Base-by-base conservation (phyloP, 64 coral and sea anemone species). In the Dendronephthya gigantea region DNA sequence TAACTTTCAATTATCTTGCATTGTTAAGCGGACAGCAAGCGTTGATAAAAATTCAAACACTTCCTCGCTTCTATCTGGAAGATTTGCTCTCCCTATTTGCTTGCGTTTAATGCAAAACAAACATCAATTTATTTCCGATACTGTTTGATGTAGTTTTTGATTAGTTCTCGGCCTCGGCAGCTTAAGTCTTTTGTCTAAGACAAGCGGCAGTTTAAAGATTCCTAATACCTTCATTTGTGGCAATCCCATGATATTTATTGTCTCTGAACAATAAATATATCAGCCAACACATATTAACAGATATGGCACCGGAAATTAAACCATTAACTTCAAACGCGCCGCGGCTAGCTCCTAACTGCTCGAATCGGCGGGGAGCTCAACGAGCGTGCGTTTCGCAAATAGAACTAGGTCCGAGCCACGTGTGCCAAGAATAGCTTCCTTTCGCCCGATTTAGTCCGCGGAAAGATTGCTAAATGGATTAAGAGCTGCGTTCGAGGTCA, bases 171-270 rank as follows among this genome's bases (percentile, higher is more conserved):
- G 36, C 15, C 19, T 34, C 8, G 72, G 30, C 10, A 35, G 30
- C 36, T 39, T 34, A 79, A 36, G 30, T 36, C 72, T 12, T 79
- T 79, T 79, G 36, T 79, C 13, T 34, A 35, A 17, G 37, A 79
- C 72, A 79, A 79, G 72, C 72, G 72, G 72, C 36, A 79, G 72
- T 79, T 79, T 36, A 79, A 79, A 79, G 72, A 79, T 62, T 62
- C 72, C 36, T 34, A 79, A 79, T 79, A 79, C 17, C 13, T 36
- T 79, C 32, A 79, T 79, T 79, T 79, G 32, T 36, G 15, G 2
- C 15, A 34, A 35, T 79, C 8, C 72, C 17, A 79, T 79, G 36
- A 79, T 39, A 79, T 15, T 4, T 34, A 6, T 79, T 79, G 72
- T 79, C 72, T 34, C 29, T 14, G 15, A 33, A 79, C 72, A 79